Conservation (phyloP, 1,140 invertebrate species). For the Rhagoletis pomonella region DNA sequence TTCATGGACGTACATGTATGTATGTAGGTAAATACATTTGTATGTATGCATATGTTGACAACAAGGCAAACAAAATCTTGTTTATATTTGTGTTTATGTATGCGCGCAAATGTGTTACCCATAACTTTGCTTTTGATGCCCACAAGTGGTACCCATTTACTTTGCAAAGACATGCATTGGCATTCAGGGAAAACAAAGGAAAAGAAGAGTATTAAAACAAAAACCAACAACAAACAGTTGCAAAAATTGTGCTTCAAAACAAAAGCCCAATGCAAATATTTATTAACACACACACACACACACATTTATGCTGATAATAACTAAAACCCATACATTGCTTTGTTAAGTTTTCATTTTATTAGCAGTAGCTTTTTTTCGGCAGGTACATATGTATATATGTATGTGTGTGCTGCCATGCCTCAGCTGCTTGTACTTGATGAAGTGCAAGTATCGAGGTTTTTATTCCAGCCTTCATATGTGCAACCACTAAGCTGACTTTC, state of each 20-base stretch:
- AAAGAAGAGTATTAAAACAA: neutral
- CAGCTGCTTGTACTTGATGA: no score
- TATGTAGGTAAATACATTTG: no score
- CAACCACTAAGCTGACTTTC: neutral
- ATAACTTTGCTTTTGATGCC: neutral
- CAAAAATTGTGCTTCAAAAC: neutral
- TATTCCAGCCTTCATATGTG: neutral
- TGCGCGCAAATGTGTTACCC: no score
- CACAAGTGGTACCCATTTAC: neutral
- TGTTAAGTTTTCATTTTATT: neutral
- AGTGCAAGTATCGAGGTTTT: neutral
- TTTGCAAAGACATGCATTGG: neutral
- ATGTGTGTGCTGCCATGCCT: neutral
- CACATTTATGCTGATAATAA: neutral
- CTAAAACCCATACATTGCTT: neutral
- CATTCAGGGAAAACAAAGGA: slow-evolving; percentile 17
- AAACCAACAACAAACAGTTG: neutral
- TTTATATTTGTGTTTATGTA: no score
- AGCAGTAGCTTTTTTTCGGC: neutral
- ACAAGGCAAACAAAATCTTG: no score
- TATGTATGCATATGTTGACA: no score
- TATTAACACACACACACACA: neutral
- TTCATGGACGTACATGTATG: neutral
- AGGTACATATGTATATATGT: neutral
- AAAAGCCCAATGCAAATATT: neutral